A percentile compares a stretch with the other conserved stretches of the same genome.
Conservation (phyloP, 2,113 vertebrate species). For the Protomyctophum bolini region DNA sequence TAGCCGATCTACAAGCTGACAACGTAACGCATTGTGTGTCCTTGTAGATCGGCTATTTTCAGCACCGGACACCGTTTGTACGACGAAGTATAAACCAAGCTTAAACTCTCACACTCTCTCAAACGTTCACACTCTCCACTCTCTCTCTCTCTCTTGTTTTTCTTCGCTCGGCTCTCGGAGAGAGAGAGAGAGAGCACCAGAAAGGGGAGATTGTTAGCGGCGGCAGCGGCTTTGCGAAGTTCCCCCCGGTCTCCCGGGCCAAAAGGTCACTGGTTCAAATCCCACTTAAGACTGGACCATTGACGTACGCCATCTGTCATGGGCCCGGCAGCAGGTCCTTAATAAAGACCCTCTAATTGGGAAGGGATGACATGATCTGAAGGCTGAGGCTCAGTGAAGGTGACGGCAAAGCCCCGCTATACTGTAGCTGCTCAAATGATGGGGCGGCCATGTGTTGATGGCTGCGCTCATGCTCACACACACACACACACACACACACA, state of each 20-base stretch:
- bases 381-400: slow-evolving; percentile 61
- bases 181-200: slow-evolving; percentile 15
- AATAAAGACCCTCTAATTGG: slow-evolving; percentile 73
- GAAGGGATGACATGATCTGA: slow-evolving; percentile 76
- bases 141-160: not conserved
- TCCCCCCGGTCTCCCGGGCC: slow-evolving; percentile 32
- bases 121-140: not conserved
- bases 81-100: no score
- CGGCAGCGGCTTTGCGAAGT: slow-evolving; percentile 14
- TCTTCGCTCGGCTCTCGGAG: slow-evolving; percentile 3
- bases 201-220: slow-evolving; percentile 55
- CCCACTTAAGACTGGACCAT: slow-evolving; percentile 63
- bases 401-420: slow-evolving; percentile 42
- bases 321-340: slow-evolving; percentile 42
- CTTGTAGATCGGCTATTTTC: no score
- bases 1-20: no score
- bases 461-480: slow-evolving; percentile 33
- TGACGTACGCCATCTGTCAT: slow-evolving; percentile 74
- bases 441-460: slow-evolving; percentile 17
- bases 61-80: no score
- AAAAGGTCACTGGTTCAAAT: slow-evolving; percentile 72
- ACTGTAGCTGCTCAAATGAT: not conserved
- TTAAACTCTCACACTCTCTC: not conserved
- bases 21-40: no score
- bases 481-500: not conserved